Base-by-base conservation (phyloP, 2,888 invertebrate genomes). In the Diarsia rubi region DNA sequence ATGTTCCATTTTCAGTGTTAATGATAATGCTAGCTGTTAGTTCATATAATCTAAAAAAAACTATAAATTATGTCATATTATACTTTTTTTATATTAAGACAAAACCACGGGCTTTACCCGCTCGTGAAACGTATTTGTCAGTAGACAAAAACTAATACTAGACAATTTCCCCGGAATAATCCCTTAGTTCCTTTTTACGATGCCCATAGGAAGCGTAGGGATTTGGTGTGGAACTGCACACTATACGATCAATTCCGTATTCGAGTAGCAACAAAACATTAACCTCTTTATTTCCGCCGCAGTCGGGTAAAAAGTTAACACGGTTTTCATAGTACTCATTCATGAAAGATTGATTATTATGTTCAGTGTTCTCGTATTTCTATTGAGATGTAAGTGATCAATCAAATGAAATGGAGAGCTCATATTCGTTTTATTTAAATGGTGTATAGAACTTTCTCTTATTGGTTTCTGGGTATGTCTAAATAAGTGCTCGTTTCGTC, bases 71-170 rank as follows among this genome's bases (percentile, higher is more conserved):
- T 3, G 3, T n/a, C 8, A n/a, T 21, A 42, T 14, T n/a, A n/a
- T 11, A 45, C 63, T 14, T 24, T 45, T 75, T 81, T 42, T 75
- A 52, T 60, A 78, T 75, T 42, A 68, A 62, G 68, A 77, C 5
- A 45, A 49, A 76, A 67, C 44, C 12, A 9, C 37, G 64, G 11
- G 37, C 24, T 57, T 52, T 64, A 57, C 12, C 65, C n/a, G 54
- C 21, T 77, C 82, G 78, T 82, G 82, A 82, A 82, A 68, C 37
- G 14, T 77, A 82, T 77, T 80, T 68, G 79, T 65, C 27, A 49
- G 79, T n/a, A 68, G 27, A 49, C 64, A 52, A 42, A 79, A 79
- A 72, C 69, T 69, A 52, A 59, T 60, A 69, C 67, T 79, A 64
- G 47, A n/a, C 47, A 31, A 83, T 68, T 82, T 12, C 45, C 49